These are phyloP conservation scores for Albula glossodonta DNA, from an alignment of 2,113 vertebrate species.

Conservation along the genomic window DNA sequence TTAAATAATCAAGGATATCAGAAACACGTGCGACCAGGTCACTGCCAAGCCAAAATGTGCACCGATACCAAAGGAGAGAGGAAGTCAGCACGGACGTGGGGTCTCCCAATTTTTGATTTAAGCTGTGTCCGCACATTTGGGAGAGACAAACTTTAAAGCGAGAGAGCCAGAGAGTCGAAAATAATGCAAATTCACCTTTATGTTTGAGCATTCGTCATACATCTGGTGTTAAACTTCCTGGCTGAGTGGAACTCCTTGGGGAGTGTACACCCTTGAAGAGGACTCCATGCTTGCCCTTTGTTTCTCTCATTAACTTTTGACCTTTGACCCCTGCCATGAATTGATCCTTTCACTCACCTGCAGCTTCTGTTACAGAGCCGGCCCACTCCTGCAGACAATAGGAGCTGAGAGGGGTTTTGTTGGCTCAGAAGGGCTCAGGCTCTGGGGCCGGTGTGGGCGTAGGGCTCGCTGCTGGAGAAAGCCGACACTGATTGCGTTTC, in stretches of 20 bases:
- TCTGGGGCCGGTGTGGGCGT: conserved; percentile 81
- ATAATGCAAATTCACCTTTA: background rate
- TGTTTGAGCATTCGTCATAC: background rate
- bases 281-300: conserved; percentile 27
- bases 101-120: background rate
- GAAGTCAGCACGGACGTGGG: too few relatives aligned
- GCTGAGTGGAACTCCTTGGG: too few relatives aligned
- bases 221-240: background rate
- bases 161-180: background rate
- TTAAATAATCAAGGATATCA: conserved; percentile 71
- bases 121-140: background rate
- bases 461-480: conserved; percentile 79
- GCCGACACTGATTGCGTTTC: conserved; percentile 94
- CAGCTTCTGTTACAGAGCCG: conserved; percentile 53
- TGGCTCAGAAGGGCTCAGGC: conserved; percentile 75
- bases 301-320: conserved; percentile 51
- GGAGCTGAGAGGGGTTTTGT: conserved; percentile 65
- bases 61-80: background rate
- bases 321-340: conserved; percentile 43
- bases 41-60: background rate
- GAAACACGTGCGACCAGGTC: conserved; percentile 64
- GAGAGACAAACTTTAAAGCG: background rate
- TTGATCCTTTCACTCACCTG: conserved; percentile 36
- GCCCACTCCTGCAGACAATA: conserved; percentile 61
- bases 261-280: too few relatives aligned